These are phyloP conservation scores for Coracias cyanogaster DNA, from an alignment of 2,797 vertebrate species.

Conservation along the genomic window DNA sequence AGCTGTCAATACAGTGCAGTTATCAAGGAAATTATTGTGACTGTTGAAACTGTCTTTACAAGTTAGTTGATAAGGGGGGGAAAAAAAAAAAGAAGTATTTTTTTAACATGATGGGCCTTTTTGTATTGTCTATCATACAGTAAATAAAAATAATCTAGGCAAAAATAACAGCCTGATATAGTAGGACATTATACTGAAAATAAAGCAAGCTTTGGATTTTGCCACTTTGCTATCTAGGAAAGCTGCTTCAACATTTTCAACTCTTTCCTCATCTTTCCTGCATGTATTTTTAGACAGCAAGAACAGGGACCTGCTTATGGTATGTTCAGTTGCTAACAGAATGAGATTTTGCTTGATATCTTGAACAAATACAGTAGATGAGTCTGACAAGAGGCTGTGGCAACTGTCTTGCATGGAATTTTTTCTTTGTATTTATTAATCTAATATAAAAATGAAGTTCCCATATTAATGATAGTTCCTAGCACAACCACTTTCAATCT, in stretches of 20 bases:
- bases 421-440: neutral
- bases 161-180: neutral
- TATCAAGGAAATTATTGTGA: neutral
- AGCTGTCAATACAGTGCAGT: rapidly evolving
- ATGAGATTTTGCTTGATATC: neutral
- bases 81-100: neutral
- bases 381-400: slow-evolving; percentile 39
- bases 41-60: neutral
- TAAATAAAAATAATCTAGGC: neutral
- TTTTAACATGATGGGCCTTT: neutral
- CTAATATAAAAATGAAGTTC: neutral
- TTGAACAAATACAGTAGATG: neutral
- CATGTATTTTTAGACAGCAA: neutral
- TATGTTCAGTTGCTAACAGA: neutral
- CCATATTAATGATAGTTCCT: neutral
- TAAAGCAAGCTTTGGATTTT: neutral
- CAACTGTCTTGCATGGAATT: neutral
- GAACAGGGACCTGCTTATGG: neutral
- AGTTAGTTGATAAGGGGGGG: neutral
- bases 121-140: neutral
- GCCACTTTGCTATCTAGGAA: neutral
- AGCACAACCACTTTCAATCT: neutral
- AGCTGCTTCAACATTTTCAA: neutral
- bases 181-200: neutral
- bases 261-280: neutral